phyloP scores from a whole-genome alignment of 2,797 vertebrate genomes.

The Pteropus rufus region DNA sequence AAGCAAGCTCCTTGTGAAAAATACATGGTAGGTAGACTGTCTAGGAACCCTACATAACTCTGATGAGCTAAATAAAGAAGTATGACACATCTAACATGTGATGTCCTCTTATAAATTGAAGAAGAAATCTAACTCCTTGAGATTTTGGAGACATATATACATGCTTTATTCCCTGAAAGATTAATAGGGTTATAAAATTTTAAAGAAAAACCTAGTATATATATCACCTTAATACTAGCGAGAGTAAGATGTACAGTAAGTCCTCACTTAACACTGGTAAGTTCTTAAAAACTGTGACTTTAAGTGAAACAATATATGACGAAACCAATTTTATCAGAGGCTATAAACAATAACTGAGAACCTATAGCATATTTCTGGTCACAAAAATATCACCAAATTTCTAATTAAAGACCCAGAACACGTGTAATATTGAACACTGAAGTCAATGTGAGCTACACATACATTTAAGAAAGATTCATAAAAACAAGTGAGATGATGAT shows the following conservation, averaged over 20 bases:
- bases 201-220: neutral
- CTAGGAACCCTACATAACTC: neutral
- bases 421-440: neutral
- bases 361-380: neutral
- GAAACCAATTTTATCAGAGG: neutral
- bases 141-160: neutral
- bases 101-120: neutral
- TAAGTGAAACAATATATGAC: neutral
- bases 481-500: neutral
- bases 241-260: neutral
- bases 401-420: neutral
- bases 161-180: neutral
- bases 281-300: neutral
- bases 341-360: neutral
- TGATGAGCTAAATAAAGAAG: neutral
- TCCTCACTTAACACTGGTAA: neutral
- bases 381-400: neutral
- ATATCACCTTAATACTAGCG: neutral
- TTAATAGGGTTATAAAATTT: neutral
- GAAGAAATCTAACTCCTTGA: neutral
- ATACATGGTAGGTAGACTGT: neutral
- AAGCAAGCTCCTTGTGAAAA: constrained; percentile 14
- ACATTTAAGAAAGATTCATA: neutral
- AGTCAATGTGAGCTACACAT: neutral
- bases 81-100: neutral